Evolutionary conservation across 1,140 invertebrate genomes (phyloP).

Genomic region (Aphis gossypii): DNA sequence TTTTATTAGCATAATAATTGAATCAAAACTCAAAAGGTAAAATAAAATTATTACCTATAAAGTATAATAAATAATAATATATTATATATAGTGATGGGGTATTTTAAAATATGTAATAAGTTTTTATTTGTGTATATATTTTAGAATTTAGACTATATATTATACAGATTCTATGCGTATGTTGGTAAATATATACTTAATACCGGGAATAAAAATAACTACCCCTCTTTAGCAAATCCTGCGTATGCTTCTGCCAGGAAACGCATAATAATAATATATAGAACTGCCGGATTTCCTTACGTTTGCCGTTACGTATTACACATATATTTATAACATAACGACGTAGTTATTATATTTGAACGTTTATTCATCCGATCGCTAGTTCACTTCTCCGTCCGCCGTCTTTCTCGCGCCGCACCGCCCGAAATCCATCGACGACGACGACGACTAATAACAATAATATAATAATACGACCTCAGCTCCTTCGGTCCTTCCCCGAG

Average conservation of each 20-base stretch:
- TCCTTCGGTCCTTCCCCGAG: not conserved
- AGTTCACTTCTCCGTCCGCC: not conserved
- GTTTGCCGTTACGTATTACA: not conserved
- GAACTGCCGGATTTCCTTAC: not conserved
- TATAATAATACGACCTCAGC: not conserved
- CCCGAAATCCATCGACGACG: not conserved
- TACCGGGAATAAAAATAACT: not conserved
- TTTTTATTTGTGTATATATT: not conserved
- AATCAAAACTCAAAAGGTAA: too few relatives aligned
- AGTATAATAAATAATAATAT: too few relatives aligned
- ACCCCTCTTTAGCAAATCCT: not conserved
- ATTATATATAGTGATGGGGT: too few relatives aligned
- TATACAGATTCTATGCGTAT: not conserved
- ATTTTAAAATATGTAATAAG: not conserved
- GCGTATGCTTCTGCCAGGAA: not conserved
- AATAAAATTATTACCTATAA: too few relatives aligned
- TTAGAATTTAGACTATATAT: not conserved
- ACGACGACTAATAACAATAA: not conserved
- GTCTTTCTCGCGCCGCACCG: not conserved
- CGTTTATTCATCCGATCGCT: not conserved
- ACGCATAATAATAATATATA: not conserved
- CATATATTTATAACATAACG: not conserved
- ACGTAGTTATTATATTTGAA: constrained; percentile 2
- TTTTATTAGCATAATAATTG: too few relatives aligned
- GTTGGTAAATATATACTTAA: not conserved